Conservation (phyloP, 1,140 invertebrate species). For the Caenorhabditis latens region DNA sequence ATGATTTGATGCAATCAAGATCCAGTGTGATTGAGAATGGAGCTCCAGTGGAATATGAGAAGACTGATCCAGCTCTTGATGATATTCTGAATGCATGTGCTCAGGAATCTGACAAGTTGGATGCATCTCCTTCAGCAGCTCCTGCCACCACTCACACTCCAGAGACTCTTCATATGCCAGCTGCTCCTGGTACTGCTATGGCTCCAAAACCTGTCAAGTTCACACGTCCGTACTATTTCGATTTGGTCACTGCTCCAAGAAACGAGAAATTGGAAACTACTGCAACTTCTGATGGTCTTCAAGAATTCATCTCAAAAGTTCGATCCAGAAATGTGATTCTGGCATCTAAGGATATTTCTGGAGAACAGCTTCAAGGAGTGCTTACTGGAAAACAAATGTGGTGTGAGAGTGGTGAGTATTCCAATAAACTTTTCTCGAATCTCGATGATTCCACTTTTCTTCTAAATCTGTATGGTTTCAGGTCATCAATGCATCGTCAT, state of each 20-base stretch:
- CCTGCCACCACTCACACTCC: neutral
- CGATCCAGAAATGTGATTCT: slow-evolving; percentile 41
- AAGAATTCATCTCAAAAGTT: slow-evolving; percentile 38
- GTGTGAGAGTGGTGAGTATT: slow-evolving; percentile 14
- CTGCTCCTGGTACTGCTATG: neutral
- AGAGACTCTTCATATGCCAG: neutral
- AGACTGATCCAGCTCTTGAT: slow-evolving; percentile 29
- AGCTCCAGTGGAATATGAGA: slow-evolving; percentile 5
- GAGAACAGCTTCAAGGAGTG: neutral
- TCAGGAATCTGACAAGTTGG: slow-evolving; percentile 35
- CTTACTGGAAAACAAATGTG: neutral
- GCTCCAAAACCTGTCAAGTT: neutral
- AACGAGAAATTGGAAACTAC: slow-evolving; percentile 18
- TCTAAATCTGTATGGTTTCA: neutral
- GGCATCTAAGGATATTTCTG: slow-evolving; percentile 22
- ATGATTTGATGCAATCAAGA: slow-evolving; percentile 28
- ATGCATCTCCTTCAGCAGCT: neutral
- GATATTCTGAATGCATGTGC: slow-evolving; percentile 41
- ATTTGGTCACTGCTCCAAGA: slow-evolving; percentile 24
- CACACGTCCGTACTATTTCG: slow-evolving; percentile 29
- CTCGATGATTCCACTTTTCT: no score
- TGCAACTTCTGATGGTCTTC: neutral
- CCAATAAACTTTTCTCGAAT: no score
- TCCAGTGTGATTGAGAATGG: slow-evolving; percentile 35
- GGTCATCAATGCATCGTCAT: slow-evolving; percentile 22